Evolutionary conservation across 2,888 invertebrate species (phyloP), one percentile per base, ranked within the genome.

Genomic region (Andrena chrysosceles): DNA sequence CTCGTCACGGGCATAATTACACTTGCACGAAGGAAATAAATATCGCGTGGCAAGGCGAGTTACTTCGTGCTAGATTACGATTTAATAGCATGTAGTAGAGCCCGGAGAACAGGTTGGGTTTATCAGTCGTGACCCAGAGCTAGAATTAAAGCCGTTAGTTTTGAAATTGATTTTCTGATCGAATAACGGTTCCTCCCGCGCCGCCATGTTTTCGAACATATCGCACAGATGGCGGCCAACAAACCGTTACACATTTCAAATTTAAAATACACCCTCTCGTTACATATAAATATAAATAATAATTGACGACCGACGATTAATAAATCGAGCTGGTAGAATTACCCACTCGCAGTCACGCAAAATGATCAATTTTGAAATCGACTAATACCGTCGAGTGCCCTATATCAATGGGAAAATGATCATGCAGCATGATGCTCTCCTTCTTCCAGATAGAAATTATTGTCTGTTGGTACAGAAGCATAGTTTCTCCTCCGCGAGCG

Each of bases 251-350:
- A 0, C 7, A 2, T 62, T 6, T n/a, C 3, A 8, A 16, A 62
- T 16, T 33, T 62, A 33, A n/a, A 62, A 62, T 62, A 20, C 29
- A 31, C 13, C 13, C 31, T 3, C 31, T 13, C n/a, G 23, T 13
- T 29, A 64, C n/a, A 49, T 13, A 49, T 29, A 59, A 56, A 54
- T 54, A 54, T 23, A 54, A 54, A 54, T 23, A 23, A 54, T 54
- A 54, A 23, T 23, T 54, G 56, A 56, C 26, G 29, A 59, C n/a
- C 29, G 29, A 29, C 7, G 29, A 16, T 59, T 33, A 60, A 33
- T 31, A 8, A 6, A n/a, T 0, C 4, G n/a, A 60, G 31, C n/a
- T 60, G 33, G 31, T n/a, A 60, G 33, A 60, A 29, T 33, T 10
- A 59, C 29, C 4, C 16, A 29, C 42, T 16, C 42, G 4, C 56